Evolutionary conservation across 92 coral and sea anemone species (phyloP).

Genomic region (Heteractis magnifica): DNA sequence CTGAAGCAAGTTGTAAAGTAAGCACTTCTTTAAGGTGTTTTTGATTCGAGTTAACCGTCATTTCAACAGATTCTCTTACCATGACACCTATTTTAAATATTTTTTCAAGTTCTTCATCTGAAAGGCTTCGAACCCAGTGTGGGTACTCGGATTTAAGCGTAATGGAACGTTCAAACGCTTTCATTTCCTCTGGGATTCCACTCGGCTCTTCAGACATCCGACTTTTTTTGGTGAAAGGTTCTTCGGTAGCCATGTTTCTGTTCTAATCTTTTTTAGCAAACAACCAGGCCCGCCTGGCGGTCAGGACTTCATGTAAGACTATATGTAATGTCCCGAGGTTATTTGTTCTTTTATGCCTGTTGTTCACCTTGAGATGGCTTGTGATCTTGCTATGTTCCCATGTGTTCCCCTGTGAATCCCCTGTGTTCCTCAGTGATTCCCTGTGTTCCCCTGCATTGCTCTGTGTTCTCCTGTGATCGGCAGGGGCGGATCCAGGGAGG

Average conservation of each 20-base stretch:
- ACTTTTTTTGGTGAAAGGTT: neutral
- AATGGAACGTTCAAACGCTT: neutral
- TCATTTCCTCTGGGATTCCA: neutral
- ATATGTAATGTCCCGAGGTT: too few relatives aligned
- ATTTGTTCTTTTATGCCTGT: too few relatives aligned
- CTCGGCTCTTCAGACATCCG: neutral
- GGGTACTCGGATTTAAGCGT: neutral
- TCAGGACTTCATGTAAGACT: too few relatives aligned
- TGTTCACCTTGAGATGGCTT: too few relatives aligned
- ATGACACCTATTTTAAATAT: constrained; percentile 10
- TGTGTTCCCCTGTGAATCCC: too few relatives aligned
- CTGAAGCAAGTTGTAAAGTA: neutral
- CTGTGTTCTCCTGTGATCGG: too few relatives aligned
- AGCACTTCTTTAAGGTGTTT: neutral
- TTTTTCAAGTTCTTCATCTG: constrained; percentile 8
- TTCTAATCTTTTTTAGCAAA: neutral
- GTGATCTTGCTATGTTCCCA: too few relatives aligned
- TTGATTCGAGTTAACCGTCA: constrained; percentile 1
- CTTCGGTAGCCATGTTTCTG: neutral
- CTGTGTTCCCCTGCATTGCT: too few relatives aligned
- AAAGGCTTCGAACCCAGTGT: neutral
- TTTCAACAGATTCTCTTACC: neutral
- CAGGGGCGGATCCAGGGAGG: too few relatives aligned
- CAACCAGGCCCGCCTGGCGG: neutral
- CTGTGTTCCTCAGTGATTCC: too few relatives aligned